A percentile compares a stretch with the other conserved stretches of the same genome.
Conservation (phyloP, 2,888 invertebrate species). For the Eulithis prunata region DNA sequence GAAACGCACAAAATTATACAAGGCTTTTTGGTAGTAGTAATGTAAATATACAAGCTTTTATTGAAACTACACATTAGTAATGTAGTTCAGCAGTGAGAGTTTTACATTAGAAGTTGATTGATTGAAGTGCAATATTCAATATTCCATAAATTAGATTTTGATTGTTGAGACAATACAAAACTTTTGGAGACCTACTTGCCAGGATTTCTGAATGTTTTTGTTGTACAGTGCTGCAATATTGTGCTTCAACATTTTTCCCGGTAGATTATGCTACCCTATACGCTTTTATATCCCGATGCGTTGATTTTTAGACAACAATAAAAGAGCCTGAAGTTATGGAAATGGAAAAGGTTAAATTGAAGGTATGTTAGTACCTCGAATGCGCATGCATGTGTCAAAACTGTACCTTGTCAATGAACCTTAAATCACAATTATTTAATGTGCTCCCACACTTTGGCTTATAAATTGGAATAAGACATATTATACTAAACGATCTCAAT, state of each 20-base stretch:
- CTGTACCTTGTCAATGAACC: slow-evolving; percentile 8
- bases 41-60: slow-evolving; percentile 21
- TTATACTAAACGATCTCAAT: too few relatives aligned
- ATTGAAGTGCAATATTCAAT: slow-evolving; percentile 32
- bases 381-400: slow-evolving; percentile 45
- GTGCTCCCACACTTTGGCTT: too few relatives aligned
- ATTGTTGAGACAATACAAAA: too few relatives aligned
- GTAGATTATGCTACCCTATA: slow-evolving; percentile 47
- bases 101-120: slow-evolving; percentile 8
- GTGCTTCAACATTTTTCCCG: slow-evolving; percentile 22
- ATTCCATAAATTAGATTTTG: neutral
- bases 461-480: too few relatives aligned
- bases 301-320: slow-evolving; percentile 73
- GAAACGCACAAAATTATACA: slow-evolving; percentile 21
- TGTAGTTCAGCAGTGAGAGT: slow-evolving; percentile 31
- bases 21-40: slow-evolving; percentile 21
- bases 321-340: slow-evolving; percentile 67
- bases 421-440: slow-evolving; percentile 14
- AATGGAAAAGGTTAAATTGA: slow-evolving; percentile 72
- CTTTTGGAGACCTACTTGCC: too few relatives aligned
- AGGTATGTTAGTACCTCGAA: slow-evolving; percentile 65
- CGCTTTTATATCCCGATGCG: slow-evolving; percentile 64
- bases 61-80: slow-evolving; percentile 36
- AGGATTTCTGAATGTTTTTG: neutral
- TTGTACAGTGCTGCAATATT: slow-evolving; percentile 19